Conservation (phyloP, 2,888 invertebrate species). For the Slavum lentiscoides region DNA sequence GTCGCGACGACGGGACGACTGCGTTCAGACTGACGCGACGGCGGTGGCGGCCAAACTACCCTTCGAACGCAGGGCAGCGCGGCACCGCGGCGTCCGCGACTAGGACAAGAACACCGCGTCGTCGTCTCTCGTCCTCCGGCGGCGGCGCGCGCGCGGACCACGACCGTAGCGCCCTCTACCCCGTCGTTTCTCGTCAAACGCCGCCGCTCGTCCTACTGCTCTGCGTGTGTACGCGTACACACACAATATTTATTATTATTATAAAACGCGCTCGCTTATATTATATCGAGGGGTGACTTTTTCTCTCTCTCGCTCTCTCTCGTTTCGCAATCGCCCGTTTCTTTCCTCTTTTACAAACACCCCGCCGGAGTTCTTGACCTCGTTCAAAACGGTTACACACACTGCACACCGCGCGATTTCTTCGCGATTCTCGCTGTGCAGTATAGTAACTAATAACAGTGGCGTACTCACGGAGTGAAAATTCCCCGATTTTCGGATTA, state of each 20-base stretch:
- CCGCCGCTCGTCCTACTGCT: too few species aligned
- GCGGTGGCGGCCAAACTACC: conserved; percentile 44
- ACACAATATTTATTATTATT: neutral
- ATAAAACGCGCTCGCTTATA: neutral
- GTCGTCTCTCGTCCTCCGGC: too few species aligned
- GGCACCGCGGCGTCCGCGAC: conserved; percentile 33
- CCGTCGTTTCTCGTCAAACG: neutral
- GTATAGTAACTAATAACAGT: too few species aligned
- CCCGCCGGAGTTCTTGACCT: conserved; percentile 48
- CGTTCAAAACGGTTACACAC: conserved; percentile 30
- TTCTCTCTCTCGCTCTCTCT: conserved; percentile 7
- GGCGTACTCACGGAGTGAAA: too few species aligned
- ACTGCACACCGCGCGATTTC: conserved; percentile 9
- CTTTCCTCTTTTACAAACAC: conserved; percentile 8
- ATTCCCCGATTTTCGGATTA: too few species aligned
- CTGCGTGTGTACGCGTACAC: neutral
- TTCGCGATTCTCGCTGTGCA: neutral
- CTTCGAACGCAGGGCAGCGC: conserved; percentile 43
- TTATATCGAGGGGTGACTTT: conserved; percentile 28
- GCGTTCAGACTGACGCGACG: conserved; percentile 48
- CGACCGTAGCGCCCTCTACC: conserved; percentile 49
- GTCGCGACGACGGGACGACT: conserved; percentile 52
- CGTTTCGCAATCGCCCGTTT: conserved; percentile 7
- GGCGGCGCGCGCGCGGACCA: neutral
- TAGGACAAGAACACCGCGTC: conserved; percentile 3